These are phyloP conservation scores for Diadumene lineata DNA, from an alignment of 92 coral and sea anemone species.

Conservation along the genomic window DNA sequence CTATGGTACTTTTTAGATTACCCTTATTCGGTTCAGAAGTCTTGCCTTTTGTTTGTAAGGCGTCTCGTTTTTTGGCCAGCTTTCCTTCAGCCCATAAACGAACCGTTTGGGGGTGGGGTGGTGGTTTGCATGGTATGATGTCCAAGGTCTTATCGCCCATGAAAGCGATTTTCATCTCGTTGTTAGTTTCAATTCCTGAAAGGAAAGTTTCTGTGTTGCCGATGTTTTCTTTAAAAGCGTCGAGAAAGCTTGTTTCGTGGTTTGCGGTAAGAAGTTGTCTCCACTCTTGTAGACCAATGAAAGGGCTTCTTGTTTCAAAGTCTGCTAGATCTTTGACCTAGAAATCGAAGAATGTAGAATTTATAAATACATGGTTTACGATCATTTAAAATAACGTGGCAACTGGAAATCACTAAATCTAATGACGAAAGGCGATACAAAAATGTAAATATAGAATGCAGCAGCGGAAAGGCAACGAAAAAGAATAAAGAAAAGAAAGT, in stretches of 20 bases:
- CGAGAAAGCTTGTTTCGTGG: conserved; percentile 43
- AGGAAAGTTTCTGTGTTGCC: conserved; percentile 46
- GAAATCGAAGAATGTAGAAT: no score
- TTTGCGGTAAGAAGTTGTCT: conserved; percentile 53
- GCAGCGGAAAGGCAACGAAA: no score
- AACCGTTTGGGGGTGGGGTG: conserved; percentile 68
- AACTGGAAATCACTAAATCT: no score
- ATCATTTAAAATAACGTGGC: no score
- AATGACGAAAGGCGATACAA: no score
- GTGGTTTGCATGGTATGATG: conserved; percentile 68
- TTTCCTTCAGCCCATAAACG: conserved; percentile 64
- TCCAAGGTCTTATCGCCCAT: conserved; percentile 67
- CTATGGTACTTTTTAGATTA: neutral
- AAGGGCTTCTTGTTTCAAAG: conserved; percentile 66
- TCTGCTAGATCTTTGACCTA: conserved; percentile 63
- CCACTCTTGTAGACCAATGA: conserved; percentile 74
- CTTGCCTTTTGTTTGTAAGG: neutral
- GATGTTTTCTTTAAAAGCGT: conserved; percentile 44
- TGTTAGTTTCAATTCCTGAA: conserved; percentile 47
- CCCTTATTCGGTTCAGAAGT: neutral
- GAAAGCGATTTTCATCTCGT: conserved; percentile 70
- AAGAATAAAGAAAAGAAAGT: no score
- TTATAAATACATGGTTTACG: no score
- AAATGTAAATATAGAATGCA: no score
- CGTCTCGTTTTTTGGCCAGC: conserved; percentile 11